Percentiles rank a stretch among this genome's conserved stretches.
phyloP scores from a whole-genome alignment of 2,797 vertebrate species.

The Cichlasoma orientale region DNA sequence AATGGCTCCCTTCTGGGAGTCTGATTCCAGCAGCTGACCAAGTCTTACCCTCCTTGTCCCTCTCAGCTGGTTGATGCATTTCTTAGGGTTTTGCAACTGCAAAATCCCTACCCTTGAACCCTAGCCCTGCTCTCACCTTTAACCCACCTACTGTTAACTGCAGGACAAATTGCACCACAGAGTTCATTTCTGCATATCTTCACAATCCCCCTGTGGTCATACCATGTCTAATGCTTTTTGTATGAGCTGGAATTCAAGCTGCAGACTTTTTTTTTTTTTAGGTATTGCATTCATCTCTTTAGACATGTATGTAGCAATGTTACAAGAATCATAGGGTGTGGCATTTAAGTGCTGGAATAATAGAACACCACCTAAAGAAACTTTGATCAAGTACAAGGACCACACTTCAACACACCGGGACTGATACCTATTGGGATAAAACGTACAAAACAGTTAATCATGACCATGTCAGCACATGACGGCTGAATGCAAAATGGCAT shows the following conservation, averaged over 20 bases:
- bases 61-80: constrained; percentile 40
- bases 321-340: neutral
- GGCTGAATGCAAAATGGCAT: too few relatives aligned
- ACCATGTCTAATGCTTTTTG: constrained; percentile 29
- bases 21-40: constrained; percentile 64
- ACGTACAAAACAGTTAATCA: neutral
- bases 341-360: neutral
- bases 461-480: neutral
- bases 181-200: constrained; percentile 32
- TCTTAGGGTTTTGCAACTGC: constrained; percentile 1
- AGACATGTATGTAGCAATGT: too few relatives aligned
- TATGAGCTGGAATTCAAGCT: neutral
- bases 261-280: neutral
- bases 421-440: neutral
- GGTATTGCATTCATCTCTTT: too few relatives aligned
- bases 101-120: neutral
- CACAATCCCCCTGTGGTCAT: constrained; percentile 16
- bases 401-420: neutral
- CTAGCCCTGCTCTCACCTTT: neutral
- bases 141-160: neutral
- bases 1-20: constrained; percentile 69
- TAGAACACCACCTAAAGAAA: neutral
- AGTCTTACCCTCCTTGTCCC: constrained; percentile 30
- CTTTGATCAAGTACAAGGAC: neutral
- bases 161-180: neutral